Base-by-base conservation (phyloP, 2,888 invertebrate species). In the Agrochola lychnidis region DNA sequence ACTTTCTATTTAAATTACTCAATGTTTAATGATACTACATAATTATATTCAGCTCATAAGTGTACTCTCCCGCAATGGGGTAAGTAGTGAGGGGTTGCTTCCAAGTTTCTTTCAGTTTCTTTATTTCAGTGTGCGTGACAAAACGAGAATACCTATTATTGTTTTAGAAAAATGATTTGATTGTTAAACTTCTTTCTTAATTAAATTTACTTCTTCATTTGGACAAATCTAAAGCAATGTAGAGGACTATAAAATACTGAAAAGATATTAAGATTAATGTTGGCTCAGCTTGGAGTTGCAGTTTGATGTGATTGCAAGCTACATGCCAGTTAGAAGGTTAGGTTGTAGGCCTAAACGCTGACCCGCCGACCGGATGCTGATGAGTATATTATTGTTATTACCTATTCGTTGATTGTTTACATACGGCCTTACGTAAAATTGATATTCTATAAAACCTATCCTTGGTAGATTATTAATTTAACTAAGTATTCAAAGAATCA, bases 331-430 rank as follows among this genome's bases (percentile, higher is more conserved):
- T 40, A 63, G 6, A 19, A 42, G 12, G 19, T 30, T 16, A 45
- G 48, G 12, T 56, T 30, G 22, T 70, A 80, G 79, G 83, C 79
- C 83, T 80, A 82, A 70, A 67, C 45, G 63, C 45, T 57, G 66
- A 36, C n/a, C 56, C 42, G 83, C 42, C 66, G 78, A 56, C 30
- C n/a, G n/a, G 3, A 16, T 19, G 14, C 30, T 48, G 4, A 25
- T 4, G n/a, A 25, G 14, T 10, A 40, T 45, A 63, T 19, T 30
- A 1, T 22, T 63, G 71, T 14, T 1, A 19, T 22, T 9, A 57
- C 16, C 16, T 56, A n/a, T 16, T 12, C 14, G 9, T 62, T 25
- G 0, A 36, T 45, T 40, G 42, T 42, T 61, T 25, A 25, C 53
- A 22, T 67, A 48, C 0, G 10, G 22, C 53, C 42, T 57, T 25